phyloP scores from a whole-genome alignment of 2,113 vertebrate genomes.

The Chionomys nivalis region DNA sequence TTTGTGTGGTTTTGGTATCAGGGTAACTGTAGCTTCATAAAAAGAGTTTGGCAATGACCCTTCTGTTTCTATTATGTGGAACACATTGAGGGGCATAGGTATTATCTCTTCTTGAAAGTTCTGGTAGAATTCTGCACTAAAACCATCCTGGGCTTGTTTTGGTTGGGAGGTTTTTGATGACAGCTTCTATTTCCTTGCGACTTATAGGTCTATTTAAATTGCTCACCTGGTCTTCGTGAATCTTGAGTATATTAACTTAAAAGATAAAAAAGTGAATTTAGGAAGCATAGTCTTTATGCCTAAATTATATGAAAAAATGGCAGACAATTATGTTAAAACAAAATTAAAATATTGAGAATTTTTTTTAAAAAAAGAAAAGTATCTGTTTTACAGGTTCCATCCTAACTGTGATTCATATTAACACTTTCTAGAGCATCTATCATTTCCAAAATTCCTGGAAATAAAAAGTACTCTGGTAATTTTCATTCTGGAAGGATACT shows the following conservation, averaged over 20 bases:
- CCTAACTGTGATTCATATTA: neutral
- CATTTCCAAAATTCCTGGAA: neutral
- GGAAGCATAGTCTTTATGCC: slow-evolving; percentile 43
- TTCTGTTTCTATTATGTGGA: too few species aligned
- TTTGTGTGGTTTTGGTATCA: too few species aligned
- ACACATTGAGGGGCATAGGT: too few species aligned
- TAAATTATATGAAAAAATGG: slow-evolving; percentile 55
- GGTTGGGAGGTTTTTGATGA: too few species aligned
- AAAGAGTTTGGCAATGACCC: too few species aligned
- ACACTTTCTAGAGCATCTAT: neutral
- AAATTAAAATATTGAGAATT: slow-evolving; percentile 47
- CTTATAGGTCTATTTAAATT: too few species aligned
- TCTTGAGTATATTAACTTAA: slow-evolving; percentile 33
- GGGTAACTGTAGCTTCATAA: too few species aligned
- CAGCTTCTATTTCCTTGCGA: too few species aligned
- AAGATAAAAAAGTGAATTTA: slow-evolving; percentile 50
- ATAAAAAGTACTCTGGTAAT: slow-evolving; percentile 13
- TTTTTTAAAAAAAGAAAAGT: neutral
- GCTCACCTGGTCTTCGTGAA: neutral
- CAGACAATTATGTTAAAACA: slow-evolving; percentile 42
- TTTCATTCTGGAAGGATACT: neutral
- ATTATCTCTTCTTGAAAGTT: too few species aligned
- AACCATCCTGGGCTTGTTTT: too few species aligned
- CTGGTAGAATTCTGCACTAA: too few species aligned
- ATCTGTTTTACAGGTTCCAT: neutral